These are phyloP conservation scores for Phyllopteryx taeniolatus DNA, from an alignment of 2,113 vertebrate species.

Conservation along the genomic window DNA sequence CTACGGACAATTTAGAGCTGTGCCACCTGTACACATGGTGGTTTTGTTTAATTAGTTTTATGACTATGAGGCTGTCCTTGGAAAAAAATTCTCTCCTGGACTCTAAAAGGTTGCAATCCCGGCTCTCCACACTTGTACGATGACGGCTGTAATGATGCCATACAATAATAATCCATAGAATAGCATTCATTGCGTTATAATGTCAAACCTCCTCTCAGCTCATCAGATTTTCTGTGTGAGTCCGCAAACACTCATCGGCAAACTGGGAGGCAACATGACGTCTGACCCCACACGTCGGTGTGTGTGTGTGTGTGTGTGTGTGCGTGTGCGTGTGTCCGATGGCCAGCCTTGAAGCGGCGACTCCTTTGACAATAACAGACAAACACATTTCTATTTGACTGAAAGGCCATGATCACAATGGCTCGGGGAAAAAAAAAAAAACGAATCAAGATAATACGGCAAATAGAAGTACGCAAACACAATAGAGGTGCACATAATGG, in stretches of 20 bases:
- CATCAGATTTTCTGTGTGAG: slow-evolving; percentile 51
- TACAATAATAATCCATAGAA: not conserved
- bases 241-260: slow-evolving; percentile 36
- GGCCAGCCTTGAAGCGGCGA: slow-evolving; percentile 44
- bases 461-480: not conserved
- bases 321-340: slow-evolving; percentile 22
- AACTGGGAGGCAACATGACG: slow-evolving; percentile 25
- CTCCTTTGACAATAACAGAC: slow-evolving; percentile 47
- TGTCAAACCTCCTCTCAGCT: slow-evolving; percentile 16
- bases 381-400: slow-evolving; percentile 24
- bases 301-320: slow-evolving; percentile 15
- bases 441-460: slow-evolving; percentile 17
- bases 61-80: too few relatives aligned
- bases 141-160: not conserved
- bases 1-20: too few relatives aligned
- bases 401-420: slow-evolving; percentile 19
- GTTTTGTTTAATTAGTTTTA: too few relatives aligned
- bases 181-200: not conserved
- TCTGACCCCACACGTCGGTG: slow-evolving; percentile 1
- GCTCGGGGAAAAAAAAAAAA: slow-evolving; percentile 10
- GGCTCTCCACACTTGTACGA: not conserved
- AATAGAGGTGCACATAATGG: slow-evolving; percentile 30
- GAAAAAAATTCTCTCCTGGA: not conserved
- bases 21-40: too few relatives aligned
- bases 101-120: not conserved